Conservation (phyloP, 1,140 invertebrate species). For the Drosophila asahinai region DNA sequence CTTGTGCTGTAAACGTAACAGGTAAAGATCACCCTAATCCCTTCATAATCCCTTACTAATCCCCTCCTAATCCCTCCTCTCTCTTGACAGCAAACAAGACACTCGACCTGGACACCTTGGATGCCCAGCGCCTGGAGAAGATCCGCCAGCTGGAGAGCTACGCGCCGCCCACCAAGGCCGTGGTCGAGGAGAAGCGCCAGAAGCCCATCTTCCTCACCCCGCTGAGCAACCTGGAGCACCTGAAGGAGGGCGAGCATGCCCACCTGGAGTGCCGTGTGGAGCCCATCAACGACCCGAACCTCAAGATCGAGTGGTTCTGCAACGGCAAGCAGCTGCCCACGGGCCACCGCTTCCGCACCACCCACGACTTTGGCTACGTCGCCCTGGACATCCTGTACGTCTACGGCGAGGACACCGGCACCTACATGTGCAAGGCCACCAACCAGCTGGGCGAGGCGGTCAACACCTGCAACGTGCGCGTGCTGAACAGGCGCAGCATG, state of each 20-base stretch:
- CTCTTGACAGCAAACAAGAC: constrained; percentile 90
- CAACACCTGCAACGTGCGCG: constrained; percentile 95
- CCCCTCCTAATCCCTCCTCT: constrained; percentile 2
- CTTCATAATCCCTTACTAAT: neutral
- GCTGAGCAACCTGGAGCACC: constrained; percentile 92
- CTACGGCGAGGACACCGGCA: constrained; percentile 96
- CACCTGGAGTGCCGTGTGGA: constrained; percentile 98
- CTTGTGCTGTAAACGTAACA: constrained; percentile 93
- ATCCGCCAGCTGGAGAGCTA: constrained; percentile 95
- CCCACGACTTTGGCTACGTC: constrained; percentile 98
- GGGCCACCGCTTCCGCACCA: constrained; percentile 95
- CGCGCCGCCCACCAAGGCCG: constrained; percentile 90
- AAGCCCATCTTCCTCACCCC: constrained; percentile 95
- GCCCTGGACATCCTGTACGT: constrained; percentile 97
- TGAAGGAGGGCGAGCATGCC: constrained; percentile 96
- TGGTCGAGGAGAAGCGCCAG: constrained; percentile 91
- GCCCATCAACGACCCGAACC: constrained; percentile 97
- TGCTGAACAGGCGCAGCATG: constrained; percentile 92
- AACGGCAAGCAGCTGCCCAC: constrained; percentile 92
- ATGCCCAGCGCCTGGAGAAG: constrained; percentile 94
- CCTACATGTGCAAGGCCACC: constrained; percentile 97
- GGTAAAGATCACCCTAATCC: constrained; percentile 85
- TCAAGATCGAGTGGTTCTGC: constrained; percentile 98
- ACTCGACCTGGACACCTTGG: constrained; percentile 94
- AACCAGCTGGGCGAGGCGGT: constrained; percentile 96